phyloP scores from a whole-genome alignment of 2,797 vertebrate species.

The Poecile montanus region DNA sequence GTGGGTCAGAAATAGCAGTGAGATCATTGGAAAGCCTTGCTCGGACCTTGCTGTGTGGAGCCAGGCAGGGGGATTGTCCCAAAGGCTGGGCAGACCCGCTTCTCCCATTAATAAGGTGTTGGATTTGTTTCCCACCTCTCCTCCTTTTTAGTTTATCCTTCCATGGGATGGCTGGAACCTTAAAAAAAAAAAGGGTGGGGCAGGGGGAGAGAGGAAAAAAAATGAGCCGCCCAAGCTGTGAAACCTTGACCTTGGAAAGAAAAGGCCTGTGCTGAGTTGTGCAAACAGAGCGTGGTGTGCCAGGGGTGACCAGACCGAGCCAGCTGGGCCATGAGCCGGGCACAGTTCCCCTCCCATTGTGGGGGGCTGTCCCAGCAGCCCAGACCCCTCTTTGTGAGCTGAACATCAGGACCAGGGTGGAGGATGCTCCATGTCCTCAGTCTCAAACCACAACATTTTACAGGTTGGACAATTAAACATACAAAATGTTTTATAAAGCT shows the following conservation, averaged over 20 bases:
- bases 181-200: rapidly evolving
- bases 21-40: neutral
- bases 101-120: neutral
- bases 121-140: neutral
- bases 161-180: neutral
- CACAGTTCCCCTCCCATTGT: neutral
- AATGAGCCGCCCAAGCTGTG: neutral
- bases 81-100: neutral
- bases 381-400: neutral
- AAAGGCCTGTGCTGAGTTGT: neutral
- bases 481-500: neutral
- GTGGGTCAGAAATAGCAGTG: neutral
- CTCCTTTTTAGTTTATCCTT: neutral
- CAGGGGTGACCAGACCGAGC: neutral
- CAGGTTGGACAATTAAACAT: neutral
- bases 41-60: neutral
- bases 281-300: neutral
- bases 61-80: neutral
- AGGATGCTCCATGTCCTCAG: neutral
- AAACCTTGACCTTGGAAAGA: constrained; percentile 13
- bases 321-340: neutral
- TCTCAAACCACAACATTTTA: rapidly evolving
- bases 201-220: rapidly evolving
- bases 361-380: neutral
- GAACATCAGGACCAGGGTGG: neutral